Conservation (phyloP, 1,140 invertebrate genomes). For the Helicoverpa armigera region DNA sequence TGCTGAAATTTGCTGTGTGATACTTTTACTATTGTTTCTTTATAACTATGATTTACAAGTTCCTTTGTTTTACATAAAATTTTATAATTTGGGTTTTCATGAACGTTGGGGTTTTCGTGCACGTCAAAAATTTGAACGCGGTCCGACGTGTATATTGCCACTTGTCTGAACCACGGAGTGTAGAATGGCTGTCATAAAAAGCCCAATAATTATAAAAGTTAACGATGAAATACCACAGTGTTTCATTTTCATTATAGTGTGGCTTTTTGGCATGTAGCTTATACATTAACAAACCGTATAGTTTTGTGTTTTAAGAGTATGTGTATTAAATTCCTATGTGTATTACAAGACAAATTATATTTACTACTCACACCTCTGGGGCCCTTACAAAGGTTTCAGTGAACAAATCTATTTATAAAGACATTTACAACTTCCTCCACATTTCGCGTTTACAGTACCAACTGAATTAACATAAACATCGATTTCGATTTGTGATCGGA, state of each 20-base stretch:
- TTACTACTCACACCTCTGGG: neutral
- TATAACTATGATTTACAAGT: conserved; percentile 1
- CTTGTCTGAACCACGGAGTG: neutral
- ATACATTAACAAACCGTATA: neutral
- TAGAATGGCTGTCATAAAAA: neutral
- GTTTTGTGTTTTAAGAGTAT: neutral
- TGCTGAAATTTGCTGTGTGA: neutral
- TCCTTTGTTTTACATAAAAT: neutral
- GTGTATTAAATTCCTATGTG: neutral
- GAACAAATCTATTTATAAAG: conserved; percentile 45
- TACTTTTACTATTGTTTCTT: conserved; percentile 16
- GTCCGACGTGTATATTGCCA: neutral
- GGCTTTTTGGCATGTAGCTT: neutral
- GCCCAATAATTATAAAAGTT: conserved; percentile 10
- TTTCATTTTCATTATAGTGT: neutral
- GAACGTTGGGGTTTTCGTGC: neutral
- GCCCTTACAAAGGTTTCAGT: neutral
- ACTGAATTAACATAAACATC: conserved; percentile 37
- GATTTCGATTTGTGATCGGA: conserved; percentile 31
- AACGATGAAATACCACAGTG: neutral
- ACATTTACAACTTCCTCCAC: conserved; percentile 47
- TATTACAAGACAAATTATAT: too few species aligned
- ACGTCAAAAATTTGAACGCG: neutral
- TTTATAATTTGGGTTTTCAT: neutral
- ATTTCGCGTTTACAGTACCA: neutral